Conservation (phyloP, 2,113 vertebrate species). For the Archilochus colubris region DNA sequence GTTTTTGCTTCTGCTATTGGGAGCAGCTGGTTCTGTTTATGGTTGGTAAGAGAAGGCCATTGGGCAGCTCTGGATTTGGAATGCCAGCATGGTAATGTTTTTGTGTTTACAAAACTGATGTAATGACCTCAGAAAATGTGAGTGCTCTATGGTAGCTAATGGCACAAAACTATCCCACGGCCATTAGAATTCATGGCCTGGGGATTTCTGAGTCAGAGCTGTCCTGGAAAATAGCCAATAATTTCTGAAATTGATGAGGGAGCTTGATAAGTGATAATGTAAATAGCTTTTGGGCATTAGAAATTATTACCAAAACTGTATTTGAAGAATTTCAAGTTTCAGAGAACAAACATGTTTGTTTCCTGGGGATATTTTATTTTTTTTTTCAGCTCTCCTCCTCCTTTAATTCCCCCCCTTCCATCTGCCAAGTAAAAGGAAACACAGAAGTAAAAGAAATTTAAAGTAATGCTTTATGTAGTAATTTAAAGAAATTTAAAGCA, state of each 20-base stretch:
- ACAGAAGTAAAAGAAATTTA: neutral
- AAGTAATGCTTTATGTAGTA: neutral
- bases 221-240: neutral
- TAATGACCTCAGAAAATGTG: neutral
- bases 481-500: neutral
- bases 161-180: neutral
- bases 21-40: conserved; percentile 7
- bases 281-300: neutral
- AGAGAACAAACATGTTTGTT: neutral
- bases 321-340: neutral
- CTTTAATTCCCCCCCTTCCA: neutral
- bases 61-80: neutral
- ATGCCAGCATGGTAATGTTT: neutral
- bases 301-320: neutral
- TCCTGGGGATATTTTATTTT: neutral
- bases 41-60: neutral
- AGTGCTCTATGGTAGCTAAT: neutral
- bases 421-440: neutral
- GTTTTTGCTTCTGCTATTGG: neutral
- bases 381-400: neutral
- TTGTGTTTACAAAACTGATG: neutral
- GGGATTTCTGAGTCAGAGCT: neutral
- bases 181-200: neutral
- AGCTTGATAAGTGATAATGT: neutral
- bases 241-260: neutral